Base-by-base conservation (phyloP, 2,797 vertebrate genomes). In the Manis javanica region DNA sequence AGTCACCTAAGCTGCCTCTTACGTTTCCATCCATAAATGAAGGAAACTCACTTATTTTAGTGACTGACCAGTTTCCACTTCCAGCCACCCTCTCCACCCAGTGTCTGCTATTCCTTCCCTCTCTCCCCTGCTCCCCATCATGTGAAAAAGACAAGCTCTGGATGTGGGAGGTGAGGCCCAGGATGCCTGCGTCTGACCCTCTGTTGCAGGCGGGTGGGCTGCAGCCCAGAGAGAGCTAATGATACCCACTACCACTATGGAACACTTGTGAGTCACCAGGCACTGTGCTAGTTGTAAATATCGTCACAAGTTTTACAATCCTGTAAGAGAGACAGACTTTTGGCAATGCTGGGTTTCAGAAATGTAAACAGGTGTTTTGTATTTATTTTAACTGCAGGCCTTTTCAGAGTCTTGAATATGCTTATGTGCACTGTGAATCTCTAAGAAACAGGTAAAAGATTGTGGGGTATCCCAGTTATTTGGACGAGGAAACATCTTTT, bases 361-460 rank as follows among this genome's bases (percentile, higher is more conserved):
- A n/a, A 79, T 1, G 10, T 7, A 66, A 79, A 24, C 16, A 19
- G 57, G 3, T 49, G 26, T 39, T 7, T 23, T 16, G 6, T 19
- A 18, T 26, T 61, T 53, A 21, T 6, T 49, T 93, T 68, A 18
- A 18, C 59, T 66, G 59, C 59, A 93, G 81, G 51, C 55, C 34
- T 53, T 81, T 75, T 68, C 61, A 34, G 91, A 87, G 66, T 59
- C 82, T 61, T 87, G 42, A 87, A 74, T 16, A 29, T 37, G 74
- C 29, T 57, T 12, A 19, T 15, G 49, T 24, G 59, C 14, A 15
- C 2, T 21, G 34, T 7, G 72, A 74, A 37, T 37, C 59, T 42
- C 74, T 10, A 37, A 37, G 59, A 90, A 49, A 34, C 0, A 37
- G 59, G 18, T 5, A 87, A 63, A 74, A 46, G 24, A 15, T 15